Evolutionary conservation across 2,888 invertebrate species (phyloP).

Genomic region (Oasisia sp.): DNA sequence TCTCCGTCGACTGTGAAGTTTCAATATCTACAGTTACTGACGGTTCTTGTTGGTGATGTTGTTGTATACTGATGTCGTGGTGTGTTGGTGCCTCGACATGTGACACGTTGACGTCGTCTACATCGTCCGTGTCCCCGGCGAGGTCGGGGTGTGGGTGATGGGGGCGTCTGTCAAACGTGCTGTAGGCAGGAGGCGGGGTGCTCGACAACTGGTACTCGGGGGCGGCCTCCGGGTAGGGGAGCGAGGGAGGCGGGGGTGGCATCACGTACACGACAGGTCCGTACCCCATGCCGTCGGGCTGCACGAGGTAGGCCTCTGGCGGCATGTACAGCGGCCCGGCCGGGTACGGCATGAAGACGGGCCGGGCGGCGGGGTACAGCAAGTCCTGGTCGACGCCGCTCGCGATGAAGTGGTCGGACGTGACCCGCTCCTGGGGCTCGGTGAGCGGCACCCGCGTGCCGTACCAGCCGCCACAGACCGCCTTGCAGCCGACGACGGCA

Average conservation of each 20-base stretch:
- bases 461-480: slow-evolving; percentile 69
- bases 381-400: neutral
- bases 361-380: neutral
- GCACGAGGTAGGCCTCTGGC: neutral
- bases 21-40: neutral
- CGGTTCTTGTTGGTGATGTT: neutral
- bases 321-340: neutral
- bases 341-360: neutral
- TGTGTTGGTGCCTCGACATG: neutral
- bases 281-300: neutral
- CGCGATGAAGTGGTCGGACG: neutral
- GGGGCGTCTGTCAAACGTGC: slow-evolving; percentile 8
- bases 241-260: neutral
- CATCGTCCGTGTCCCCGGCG: neutral
- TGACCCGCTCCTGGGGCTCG: neutral
- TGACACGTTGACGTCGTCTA: neutral
- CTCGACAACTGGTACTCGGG: neutral
- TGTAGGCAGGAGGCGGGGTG: neutral
- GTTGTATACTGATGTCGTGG: neutral
- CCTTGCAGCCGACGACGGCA: slow-evolving; percentile 27
- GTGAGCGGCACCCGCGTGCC: slow-evolving; percentile 46
- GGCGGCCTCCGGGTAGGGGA: neutral
- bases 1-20: neutral
- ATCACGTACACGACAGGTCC: neutral
- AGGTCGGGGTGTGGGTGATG: neutral